phyloP scores from a whole-genome alignment of 2,797 vertebrate species.

The Merluccius polli region DNA sequence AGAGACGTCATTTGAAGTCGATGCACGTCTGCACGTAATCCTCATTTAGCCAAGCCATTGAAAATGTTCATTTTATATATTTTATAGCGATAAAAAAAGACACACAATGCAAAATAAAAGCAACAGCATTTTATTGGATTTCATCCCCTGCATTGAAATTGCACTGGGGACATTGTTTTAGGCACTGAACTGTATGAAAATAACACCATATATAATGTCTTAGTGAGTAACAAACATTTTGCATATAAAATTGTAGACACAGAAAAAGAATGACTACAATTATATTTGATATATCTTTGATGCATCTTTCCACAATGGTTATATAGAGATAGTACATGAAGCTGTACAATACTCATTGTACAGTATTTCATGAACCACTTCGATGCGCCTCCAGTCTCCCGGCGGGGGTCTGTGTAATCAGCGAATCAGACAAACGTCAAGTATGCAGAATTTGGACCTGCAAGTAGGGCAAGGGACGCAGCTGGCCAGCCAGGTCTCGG shows the following conservation, averaged over 20 bases:
- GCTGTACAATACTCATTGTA: background rate
- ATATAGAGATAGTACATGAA: background rate
- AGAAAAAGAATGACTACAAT: background rate
- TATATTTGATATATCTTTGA: background rate
- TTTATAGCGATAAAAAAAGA: no score
- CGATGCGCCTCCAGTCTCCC: background rate
- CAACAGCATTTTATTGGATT: background rate
- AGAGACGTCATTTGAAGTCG: no score
- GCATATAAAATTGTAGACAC: background rate
- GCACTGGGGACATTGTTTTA: background rate
- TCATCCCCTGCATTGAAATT: background rate
- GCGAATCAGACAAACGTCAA: conserved; percentile 82
- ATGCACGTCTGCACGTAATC: no score
- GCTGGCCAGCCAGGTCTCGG: conserved; percentile 91
- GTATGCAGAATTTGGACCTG: conserved; percentile 87
- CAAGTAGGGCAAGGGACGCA: conserved; percentile 93
- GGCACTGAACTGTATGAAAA: background rate
- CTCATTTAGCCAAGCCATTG: no score
- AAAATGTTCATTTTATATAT: no score
- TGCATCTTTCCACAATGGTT: background rate
- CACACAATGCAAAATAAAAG: background rate
- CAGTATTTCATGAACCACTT: background rate
- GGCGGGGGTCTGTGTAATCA: conserved; percentile 55
- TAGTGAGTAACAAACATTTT: background rate
- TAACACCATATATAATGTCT: background rate